These are phyloP conservation scores for Penelope pileata DNA, from an alignment of 2,113 vertebrate species.

Conservation along the genomic window DNA sequence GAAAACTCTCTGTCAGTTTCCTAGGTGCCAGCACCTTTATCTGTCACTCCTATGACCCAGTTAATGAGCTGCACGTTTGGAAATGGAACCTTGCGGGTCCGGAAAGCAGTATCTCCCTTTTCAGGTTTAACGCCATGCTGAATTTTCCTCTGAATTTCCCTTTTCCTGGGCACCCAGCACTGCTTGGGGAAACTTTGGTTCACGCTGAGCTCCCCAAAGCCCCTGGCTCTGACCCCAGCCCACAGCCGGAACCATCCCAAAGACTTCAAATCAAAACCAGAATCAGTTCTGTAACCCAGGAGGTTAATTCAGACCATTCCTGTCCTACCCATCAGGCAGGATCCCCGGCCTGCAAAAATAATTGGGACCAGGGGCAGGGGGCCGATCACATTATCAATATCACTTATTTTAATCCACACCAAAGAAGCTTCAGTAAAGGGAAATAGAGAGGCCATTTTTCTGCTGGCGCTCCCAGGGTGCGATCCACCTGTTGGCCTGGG, in stretches of 20 bases:
- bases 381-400: conserved; percentile 43
- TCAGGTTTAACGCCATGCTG: neutral
- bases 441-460: neutral
- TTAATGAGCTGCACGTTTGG: neutral
- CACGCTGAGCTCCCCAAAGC: neutral
- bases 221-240: neutral
- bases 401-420: conserved; percentile 47
- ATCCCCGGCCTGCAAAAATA: conserved; percentile 7
- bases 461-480: neutral
- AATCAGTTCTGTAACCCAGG: conserved; percentile 3
- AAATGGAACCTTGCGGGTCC: neutral
- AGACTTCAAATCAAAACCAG: conserved; percentile 47
- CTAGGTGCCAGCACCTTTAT: neutral
- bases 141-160: too few relatives aligned
- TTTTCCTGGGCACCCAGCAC: conserved; percentile 9
- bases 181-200: neutral
- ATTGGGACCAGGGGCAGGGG: conserved; percentile 39
- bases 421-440: neutral
- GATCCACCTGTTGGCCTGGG: conserved; percentile 15
- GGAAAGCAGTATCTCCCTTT: neutral
- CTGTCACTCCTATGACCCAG: neutral
- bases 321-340: neutral
- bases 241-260: conserved; percentile 34
- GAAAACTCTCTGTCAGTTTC: neutral
- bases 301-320: conserved; percentile 62